phyloP scores from a whole-genome alignment of 30 jellyfish, hydroid and myxozoan genomes.

The Rhopilema esculentum region DNA sequence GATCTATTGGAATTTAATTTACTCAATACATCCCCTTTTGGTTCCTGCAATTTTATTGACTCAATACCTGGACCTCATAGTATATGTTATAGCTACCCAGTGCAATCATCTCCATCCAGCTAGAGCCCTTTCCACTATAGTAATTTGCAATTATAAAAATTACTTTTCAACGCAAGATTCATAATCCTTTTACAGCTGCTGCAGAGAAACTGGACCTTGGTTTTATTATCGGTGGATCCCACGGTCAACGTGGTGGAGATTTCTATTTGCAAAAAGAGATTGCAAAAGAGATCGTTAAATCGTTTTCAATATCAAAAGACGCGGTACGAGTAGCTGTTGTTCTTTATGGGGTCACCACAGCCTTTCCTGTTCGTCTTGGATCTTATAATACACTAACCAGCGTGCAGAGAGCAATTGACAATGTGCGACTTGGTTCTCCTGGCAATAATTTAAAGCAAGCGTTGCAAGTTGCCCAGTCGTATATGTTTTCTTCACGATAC shows the following conservation, averaged over 20 bases:
- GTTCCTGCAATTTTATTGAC: too few species aligned
- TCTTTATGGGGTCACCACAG: slow-evolving; percentile 41
- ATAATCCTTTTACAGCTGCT: slow-evolving; percentile 14
- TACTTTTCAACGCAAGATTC: too few species aligned
- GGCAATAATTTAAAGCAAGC: slow-evolving; percentile 64
- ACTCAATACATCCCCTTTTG: too few species aligned
- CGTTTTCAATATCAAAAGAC: slow-evolving; percentile 41
- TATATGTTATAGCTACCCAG: too few species aligned
- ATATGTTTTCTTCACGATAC: slow-evolving; percentile 35
- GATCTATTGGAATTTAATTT: too few species aligned
- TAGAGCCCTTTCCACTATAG: too few species aligned
- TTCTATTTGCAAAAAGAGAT: slow-evolving; percentile 57
- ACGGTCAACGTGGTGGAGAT: slow-evolving; percentile 25
- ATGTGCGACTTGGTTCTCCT: slow-evolving; percentile 2
- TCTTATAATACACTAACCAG: slow-evolving; percentile 6
- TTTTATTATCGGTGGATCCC: slow-evolving; percentile 63
- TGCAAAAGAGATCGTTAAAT: slow-evolving; percentile 45
- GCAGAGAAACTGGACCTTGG: slow-evolving; percentile 31
- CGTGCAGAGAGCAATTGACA: slow-evolving; percentile 21
- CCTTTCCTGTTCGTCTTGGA: slow-evolving; percentile 27
- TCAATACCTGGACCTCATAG: too few species aligned
- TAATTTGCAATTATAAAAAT: too few species aligned
- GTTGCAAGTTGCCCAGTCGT: slow-evolving; percentile 56
- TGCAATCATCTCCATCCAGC: not conserved
- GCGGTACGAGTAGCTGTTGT: slow-evolving; percentile 61